A percentile compares a stretch with the other conserved stretches of the same genome.
Conservation (phyloP, 2,113 vertebrate genomes). For the Tragelaphus buxtoni region DNA sequence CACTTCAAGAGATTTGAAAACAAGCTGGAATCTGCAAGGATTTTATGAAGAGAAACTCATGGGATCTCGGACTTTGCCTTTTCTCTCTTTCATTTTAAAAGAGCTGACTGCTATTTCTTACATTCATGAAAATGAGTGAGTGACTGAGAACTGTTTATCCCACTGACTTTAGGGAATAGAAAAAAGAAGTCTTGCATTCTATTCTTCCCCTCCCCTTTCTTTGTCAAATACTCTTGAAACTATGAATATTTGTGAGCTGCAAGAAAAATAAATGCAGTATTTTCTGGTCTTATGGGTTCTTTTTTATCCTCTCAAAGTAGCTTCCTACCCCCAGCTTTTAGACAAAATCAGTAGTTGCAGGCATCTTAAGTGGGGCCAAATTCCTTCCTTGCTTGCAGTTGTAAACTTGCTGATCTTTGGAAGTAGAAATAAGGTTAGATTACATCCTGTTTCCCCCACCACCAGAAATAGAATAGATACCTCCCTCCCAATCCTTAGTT, state of each 20-base stretch:
- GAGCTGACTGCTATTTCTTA: background rate
- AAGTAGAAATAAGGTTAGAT: constrained; percentile 59
- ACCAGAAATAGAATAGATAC: constrained; percentile 17
- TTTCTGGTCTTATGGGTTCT: background rate
- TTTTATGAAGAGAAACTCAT: background rate
- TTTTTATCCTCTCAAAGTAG: background rate
- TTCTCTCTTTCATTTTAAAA: constrained; percentile 25
- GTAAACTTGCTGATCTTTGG: constrained; percentile 60
- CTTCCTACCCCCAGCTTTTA: background rate
- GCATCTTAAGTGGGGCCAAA: constrained; percentile 23
- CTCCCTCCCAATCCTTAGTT: background rate
- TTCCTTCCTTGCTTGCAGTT: constrained; percentile 33
- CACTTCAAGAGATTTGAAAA: background rate
- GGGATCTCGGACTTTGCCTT: background rate
- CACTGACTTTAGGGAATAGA: background rate
- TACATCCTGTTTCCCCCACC: constrained; percentile 46
- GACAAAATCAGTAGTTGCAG: constrained; percentile 17
- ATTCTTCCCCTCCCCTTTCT: background rate
- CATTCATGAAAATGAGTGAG: background rate
- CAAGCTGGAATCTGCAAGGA: background rate
- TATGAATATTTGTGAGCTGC: constrained; percentile 37
- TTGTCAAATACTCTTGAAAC: constrained; percentile 20
- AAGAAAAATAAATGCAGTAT: constrained; percentile 27
- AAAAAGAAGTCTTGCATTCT: background rate
- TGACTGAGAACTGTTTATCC: background rate